Evolutionary conservation across 2,888 invertebrate species (phyloP), one percentile per base, ranked within the genome.

Genomic region (Orchesellides sinensis): DNA sequence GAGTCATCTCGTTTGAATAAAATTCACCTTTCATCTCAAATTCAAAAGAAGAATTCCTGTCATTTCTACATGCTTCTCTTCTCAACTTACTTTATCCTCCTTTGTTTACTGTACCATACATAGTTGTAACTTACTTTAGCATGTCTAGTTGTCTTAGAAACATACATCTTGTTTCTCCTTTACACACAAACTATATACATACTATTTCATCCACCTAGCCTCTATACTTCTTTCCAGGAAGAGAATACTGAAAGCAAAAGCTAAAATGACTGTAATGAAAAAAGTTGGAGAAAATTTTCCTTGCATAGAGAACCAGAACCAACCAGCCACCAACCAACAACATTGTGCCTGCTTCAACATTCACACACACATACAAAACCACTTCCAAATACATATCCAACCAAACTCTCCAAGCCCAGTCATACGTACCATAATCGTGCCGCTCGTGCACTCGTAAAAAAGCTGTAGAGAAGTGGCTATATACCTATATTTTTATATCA

Each of bases 21-120:
- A 68, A 66, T 73, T 80, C 73, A 73, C 68, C 73, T 66, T 72
- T 72, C 72, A 80, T 80, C 54, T 61, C 10, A 80, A 56, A 80
- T 59, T 74, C 81, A 81, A 81, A 81, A 72, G n/a, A n/a, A n/a
- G 73, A 81, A 81, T 81, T 81, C 81, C 61, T 66, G 68, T 68
- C 81, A 81, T 81, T 80, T 72, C 21, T 17, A 8, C 14, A 52
- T 35, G 19, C 70, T 80, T 47, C 40, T 65, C 19, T 63, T 63
- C 19, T 25, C n/a, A 47, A 54, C 75, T 21, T 29, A 14, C 74
- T 66, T 27, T 29, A 63, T 21, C 35, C 35, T 65, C 40, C 35
- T 73, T 80, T 73, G 59, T 68, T 66, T 81, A 65, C 80, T 21
- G 74, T 69, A 54, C 17, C 66, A 68, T 49, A 54, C 63, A 74